Evolutionary conservation across 2,888 invertebrate genomes (phyloP).

Genomic region (Teleogryllus oceanicus): DNA sequence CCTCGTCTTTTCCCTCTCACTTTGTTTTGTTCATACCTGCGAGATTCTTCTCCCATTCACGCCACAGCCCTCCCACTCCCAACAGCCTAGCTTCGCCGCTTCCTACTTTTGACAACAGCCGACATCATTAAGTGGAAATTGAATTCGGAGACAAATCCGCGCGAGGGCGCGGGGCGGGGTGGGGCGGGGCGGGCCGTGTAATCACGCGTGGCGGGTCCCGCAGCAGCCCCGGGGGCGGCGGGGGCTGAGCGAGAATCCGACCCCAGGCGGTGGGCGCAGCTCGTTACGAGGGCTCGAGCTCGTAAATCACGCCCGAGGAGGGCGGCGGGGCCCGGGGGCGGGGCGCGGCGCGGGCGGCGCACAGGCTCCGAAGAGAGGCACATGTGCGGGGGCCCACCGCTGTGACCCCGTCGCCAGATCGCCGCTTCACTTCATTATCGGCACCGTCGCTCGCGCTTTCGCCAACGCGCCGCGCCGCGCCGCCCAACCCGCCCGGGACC

Average conservation of each 20-base stretch:
- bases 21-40: too few relatives aligned
- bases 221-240: background rate
- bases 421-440: background rate
- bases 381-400: background rate
- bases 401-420: background rate
- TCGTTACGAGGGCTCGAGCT: background rate
- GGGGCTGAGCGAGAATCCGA: background rate
- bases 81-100: too few relatives aligned
- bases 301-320: background rate
- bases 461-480: too few relatives aligned
- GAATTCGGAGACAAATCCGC: conserved; percentile 18
- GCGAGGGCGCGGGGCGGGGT: background rate
- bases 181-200: background rate
- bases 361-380: background rate
- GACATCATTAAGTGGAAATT: background rate
- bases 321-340: background rate
- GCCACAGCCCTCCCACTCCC: too few relatives aligned
- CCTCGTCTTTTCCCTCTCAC: too few relatives aligned
- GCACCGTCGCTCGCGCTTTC: too few relatives aligned
- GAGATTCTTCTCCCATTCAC: too few relatives aligned
- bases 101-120: background rate
- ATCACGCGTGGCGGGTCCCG: background rate
- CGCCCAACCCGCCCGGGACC: too few relatives aligned
- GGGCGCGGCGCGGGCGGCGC: background rate
- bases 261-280: background rate